These are phyloP conservation scores for Ormyrus thymus DNA, from an alignment of 2,888 invertebrate genomes.

Conservation along the genomic window DNA sequence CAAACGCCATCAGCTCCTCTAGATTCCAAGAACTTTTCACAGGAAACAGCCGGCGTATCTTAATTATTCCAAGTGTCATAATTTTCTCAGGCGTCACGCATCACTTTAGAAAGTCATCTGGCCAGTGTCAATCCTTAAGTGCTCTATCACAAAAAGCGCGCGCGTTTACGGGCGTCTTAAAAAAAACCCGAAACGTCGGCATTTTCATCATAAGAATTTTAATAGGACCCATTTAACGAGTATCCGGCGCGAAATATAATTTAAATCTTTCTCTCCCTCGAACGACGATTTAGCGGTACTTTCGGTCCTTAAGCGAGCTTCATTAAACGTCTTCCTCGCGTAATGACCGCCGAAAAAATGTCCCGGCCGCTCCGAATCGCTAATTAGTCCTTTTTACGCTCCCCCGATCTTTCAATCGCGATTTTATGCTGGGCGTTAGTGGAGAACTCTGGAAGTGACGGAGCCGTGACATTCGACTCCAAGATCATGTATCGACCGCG, in stretches of 20 bases:
- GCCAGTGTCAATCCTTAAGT: slow-evolving; percentile 17
- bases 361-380: not conserved
- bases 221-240: slow-evolving; percentile 46
- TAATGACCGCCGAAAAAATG: not conserved
- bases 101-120: slow-evolving; percentile 36
- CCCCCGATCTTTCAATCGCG: not conserved
- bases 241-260: slow-evolving; percentile 62
- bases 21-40: not conserved
- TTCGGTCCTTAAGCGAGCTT: not conserved
- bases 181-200: not conserved
- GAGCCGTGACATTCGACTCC: not conserved
- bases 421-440: too few species aligned
- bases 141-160: slow-evolving; percentile 10
- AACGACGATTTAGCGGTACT: not conserved
- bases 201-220: slow-evolving; percentile 33
- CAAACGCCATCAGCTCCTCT: too few species aligned
- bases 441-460: slow-evolving; percentile 3
- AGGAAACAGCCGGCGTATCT: not conserved
- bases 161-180: not conserved
- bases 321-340: slow-evolving; percentile 21
- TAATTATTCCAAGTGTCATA: slow-evolving; percentile 1
- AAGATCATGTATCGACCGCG: slow-evolving; percentile 56
- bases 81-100: slow-evolving; percentile 9
- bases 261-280: not conserved
- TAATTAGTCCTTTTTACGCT: slow-evolving; percentile 11